Evolutionary conservation across 2,888 invertebrate genomes (phyloP).

Genomic region (Nysson spinosus): DNA sequence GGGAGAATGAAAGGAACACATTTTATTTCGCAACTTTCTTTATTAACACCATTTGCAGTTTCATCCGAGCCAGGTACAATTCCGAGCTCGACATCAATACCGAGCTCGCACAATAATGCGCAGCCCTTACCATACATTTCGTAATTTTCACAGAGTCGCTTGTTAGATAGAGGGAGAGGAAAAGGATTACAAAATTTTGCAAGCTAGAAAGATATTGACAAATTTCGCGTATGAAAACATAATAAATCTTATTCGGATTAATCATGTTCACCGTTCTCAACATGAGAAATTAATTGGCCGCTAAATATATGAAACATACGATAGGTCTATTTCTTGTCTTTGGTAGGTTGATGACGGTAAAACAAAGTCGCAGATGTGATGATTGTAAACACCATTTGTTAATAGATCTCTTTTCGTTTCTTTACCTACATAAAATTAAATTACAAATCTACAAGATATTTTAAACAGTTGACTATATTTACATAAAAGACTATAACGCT

Average conservation of each 20-base stretch:
- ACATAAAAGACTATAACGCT: constrained; percentile 49
- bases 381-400: constrained; percentile 5
- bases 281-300: constrained; percentile 39
- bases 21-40: constrained; percentile 53
- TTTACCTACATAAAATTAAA: constrained; percentile 47
- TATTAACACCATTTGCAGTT: constrained; percentile 69
- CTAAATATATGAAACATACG: constrained; percentile 61
- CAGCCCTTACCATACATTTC: constrained; percentile 46
- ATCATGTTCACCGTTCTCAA: constrained; percentile 14
- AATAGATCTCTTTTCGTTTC: constrained; percentile 31
- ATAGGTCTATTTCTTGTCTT: constrained; percentile 64
- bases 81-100: constrained; percentile 67
- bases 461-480: constrained; percentile 57
- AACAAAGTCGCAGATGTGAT: constrained; percentile 43
- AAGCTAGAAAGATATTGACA: constrained; percentile 10
- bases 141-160: constrained; percentile 27
- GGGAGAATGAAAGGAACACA: neutral
- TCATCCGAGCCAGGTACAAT: constrained; percentile 70
- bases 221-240: constrained; percentile 16
- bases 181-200: constrained; percentile 51
- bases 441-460: constrained; percentile 52
- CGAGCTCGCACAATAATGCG: constrained; percentile 55
- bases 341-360: constrained; percentile 66
- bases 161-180: constrained; percentile 42
- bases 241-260: constrained; percentile 15